Conservation (phyloP, 1,140 invertebrate genomes). For the Bombus cullumanus region DNA sequence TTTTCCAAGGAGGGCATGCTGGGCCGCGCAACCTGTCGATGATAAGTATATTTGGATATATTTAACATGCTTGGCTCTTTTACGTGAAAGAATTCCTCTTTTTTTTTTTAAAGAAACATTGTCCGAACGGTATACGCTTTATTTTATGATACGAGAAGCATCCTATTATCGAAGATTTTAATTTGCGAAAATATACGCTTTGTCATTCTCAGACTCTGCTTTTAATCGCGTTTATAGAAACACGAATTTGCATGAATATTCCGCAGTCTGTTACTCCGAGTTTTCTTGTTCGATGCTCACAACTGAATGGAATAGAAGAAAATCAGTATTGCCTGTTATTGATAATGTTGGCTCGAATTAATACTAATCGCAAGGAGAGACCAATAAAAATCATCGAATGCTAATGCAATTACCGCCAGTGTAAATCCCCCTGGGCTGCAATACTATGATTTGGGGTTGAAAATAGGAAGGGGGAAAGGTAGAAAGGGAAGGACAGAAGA, state of each 20-base stretch:
- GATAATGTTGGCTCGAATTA: constrained; percentile 36
- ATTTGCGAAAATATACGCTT: too few species aligned
- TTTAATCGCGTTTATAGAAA: too few species aligned
- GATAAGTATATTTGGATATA: background rate
- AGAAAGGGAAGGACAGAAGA: constrained; percentile 3
- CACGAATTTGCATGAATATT: background rate
- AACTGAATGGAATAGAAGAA: background rate
- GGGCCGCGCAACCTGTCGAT: constrained; percentile 83
- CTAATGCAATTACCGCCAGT: constrained; percentile 81
- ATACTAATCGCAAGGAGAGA: constrained; percentile 40
- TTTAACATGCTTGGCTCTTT: too few species aligned
- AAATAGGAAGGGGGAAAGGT: constrained; percentile 46
- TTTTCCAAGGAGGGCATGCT: constrained; percentile 94
- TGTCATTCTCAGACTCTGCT: background rate
- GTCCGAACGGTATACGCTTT: too few species aligned
- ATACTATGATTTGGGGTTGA: constrained; percentile 77
- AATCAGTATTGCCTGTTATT: background rate
- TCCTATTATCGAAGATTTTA: too few species aligned
- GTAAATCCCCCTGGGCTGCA: constrained; percentile 78
- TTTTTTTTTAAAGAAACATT: too few species aligned
- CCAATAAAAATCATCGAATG: constrained; percentile 82
- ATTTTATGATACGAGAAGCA: too few species aligned
- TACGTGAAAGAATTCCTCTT: too few species aligned
- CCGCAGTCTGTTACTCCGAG: background rate
- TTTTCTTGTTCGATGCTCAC: rapidly evolving